These are phyloP conservation scores for Panthera uncia DNA, from an alignment of 2,113 vertebrate genomes.

Conservation along the genomic window DNA sequence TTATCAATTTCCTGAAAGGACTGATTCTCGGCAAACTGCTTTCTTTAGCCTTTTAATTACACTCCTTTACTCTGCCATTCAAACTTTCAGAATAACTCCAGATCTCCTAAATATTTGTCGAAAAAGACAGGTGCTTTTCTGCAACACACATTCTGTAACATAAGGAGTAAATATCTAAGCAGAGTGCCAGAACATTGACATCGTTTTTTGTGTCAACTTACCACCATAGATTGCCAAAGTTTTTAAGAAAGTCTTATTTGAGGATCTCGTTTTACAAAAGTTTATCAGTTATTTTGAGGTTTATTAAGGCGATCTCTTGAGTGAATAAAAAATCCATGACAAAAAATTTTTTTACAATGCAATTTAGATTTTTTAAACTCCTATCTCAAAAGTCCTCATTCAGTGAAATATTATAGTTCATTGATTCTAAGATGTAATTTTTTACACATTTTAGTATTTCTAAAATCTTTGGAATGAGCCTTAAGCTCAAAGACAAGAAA, in stretches of 20 bases:
- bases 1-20: not conserved
- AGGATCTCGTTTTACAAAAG: not conserved
- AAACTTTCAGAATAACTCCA: not conserved
- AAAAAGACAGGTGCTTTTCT: not conserved
- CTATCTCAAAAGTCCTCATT: not conserved
- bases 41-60: not conserved
- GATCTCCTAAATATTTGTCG: not conserved
- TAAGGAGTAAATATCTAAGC: not conserved
- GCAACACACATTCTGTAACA: not conserved
- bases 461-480: not conserved
- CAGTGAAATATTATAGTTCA: not conserved
- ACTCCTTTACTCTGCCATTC: not conserved
- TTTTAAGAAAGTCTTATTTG: not conserved
- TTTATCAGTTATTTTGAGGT: not conserved
- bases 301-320: not conserved
- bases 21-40: not conserved
- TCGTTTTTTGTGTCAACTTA: not conserved
- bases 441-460: not conserved
- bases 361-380: not conserved
- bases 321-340: not conserved
- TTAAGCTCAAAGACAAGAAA: not conserved
- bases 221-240: not conserved
- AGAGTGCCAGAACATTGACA: not conserved
- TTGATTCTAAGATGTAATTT: not conserved
- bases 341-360: not conserved